Conservation (phyloP, 2,113 vertebrate species). For the Romanogobio albipinnatus region DNA sequence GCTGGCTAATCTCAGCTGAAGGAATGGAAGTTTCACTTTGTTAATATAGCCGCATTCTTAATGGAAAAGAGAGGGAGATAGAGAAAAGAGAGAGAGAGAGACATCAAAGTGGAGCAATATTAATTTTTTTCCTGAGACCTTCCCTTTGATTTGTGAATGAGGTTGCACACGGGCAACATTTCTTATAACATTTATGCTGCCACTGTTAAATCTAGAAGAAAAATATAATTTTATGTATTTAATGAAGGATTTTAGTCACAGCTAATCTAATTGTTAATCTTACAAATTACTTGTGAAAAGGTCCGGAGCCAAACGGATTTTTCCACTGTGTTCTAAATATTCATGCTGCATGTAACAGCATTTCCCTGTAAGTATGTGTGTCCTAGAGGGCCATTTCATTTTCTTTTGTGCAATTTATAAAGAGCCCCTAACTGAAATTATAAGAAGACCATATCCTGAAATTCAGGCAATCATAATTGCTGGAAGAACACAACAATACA, state of each 20-base stretch:
- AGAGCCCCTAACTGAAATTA: not conserved
- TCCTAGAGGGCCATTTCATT: not conserved
- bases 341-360: not conserved
- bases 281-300: conserved; percentile 5
- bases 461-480: not conserved
- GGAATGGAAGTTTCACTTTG: conserved; percentile 65
- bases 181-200: not conserved
- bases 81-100: not conserved
- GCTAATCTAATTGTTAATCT: not conserved
- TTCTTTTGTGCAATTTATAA: not conserved
- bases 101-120: conserved; percentile 40
- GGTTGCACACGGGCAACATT: conserved; percentile 10
- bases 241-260: not conserved
- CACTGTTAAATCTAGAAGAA: not conserved
- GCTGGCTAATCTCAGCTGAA: conserved; percentile 73
- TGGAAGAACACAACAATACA: not conserved
- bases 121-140: conserved; percentile 14
- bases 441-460: too few relatives aligned
- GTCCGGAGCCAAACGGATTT: not conserved
- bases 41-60: conserved; percentile 70
- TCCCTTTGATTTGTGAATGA: conserved; percentile 42
- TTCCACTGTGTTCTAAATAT: not conserved
- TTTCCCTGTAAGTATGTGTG: not conserved
- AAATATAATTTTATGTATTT: not conserved
- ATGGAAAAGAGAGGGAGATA: conserved; percentile 53